Evolutionary conservation across 64 coral and sea anemone genomes (phyloP).

Genomic region (Astreopora myriophthalma): DNA sequence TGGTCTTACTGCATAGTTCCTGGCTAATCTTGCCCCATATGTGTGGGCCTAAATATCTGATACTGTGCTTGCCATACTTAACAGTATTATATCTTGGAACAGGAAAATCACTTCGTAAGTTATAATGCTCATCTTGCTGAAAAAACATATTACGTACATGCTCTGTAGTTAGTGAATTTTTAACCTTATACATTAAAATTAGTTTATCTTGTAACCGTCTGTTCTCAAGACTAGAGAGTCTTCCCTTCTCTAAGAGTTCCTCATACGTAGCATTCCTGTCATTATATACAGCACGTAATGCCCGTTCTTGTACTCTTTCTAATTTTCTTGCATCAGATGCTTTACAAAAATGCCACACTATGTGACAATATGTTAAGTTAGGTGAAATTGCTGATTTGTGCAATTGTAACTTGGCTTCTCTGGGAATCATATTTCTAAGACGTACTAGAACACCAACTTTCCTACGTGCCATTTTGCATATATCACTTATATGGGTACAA

Average conservation of each 20-base stretch:
- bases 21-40: neutral
- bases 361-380: constrained; percentile 41
- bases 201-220: constrained; percentile 4
- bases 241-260: neutral
- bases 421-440: constrained; percentile 19
- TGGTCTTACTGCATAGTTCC: neutral
- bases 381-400: constrained; percentile 32
- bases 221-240: constrained; percentile 5
- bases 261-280: neutral
- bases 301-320: constrained; percentile 40
- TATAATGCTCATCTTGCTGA: too few relatives aligned
- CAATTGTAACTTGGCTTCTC: constrained; percentile 5
- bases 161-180: neutral
- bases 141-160: too few relatives aligned
- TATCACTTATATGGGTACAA: constrained; percentile 27
- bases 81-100: constrained; percentile 1
- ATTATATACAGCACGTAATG: neutral
- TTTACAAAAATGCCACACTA: constrained; percentile 59
- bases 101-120: neutral
- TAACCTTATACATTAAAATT: constrained; percentile 10
- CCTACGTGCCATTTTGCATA: constrained; percentile 40
- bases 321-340: constrained; percentile 6
- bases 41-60: constrained; percentile 21
- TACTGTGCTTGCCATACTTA: constrained; percentile 24
- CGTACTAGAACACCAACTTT: constrained; percentile 16